Evolutionary conservation across 2,113 vertebrate genomes (phyloP).

Genomic region (Phalacrocorax carbo): DNA sequence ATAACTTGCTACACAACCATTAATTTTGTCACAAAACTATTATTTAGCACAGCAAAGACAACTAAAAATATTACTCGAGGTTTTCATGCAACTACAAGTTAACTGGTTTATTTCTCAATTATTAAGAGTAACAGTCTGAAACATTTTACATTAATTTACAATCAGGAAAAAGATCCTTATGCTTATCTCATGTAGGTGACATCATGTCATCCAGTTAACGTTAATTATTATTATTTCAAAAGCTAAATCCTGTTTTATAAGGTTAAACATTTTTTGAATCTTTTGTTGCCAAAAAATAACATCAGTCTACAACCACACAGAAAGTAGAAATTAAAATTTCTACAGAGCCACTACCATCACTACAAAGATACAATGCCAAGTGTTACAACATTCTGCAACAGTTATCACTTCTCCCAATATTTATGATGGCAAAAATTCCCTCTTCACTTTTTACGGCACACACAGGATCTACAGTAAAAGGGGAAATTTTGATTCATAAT

Average conservation of each 20-base stretch:
- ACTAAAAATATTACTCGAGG: neutral
- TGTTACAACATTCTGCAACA: neutral
- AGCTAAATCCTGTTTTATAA: neutral
- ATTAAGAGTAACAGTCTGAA: constrained; percentile 24
- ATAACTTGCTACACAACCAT: neutral
- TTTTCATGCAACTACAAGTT: constrained; percentile 35
- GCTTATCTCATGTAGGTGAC: neutral
- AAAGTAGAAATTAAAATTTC: constrained; percentile 44
- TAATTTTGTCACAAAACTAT: neutral
- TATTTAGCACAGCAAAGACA: neutral
- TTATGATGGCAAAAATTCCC: neutral
- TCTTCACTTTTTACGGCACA: neutral
- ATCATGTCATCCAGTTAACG: neutral
- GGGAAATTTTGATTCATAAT: neutral
- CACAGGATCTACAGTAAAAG: neutral
- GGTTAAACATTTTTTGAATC: neutral
- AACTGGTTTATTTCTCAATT: constrained; percentile 54
- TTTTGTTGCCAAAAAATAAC: neutral
- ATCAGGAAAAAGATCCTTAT: neutral
- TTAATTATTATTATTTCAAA: neutral
- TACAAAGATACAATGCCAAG: constrained; percentile 22
- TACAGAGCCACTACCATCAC: neutral
- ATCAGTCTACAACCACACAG: constrained; percentile 14
- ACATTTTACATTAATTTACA: constrained; percentile 52
- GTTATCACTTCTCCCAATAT: neutral